Conservation (phyloP, 1,140 invertebrate genomes). For the Uloborus diversus region DNA sequence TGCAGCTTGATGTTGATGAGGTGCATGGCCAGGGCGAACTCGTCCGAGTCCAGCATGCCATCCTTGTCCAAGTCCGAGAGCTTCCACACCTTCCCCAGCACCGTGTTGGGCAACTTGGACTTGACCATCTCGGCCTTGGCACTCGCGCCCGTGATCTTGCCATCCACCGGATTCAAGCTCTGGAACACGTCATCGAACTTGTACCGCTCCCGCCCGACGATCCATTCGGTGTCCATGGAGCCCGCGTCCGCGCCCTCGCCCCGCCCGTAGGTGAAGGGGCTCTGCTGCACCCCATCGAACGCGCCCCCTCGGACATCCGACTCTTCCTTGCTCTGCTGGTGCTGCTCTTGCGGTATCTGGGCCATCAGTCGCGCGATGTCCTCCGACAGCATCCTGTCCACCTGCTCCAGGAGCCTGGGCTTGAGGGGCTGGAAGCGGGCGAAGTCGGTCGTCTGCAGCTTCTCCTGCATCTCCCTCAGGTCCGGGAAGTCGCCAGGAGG, state of each 20-base stretch:
- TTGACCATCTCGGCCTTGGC: constrained; percentile 88
- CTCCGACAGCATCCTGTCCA: constrained; percentile 95
- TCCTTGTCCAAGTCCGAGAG: constrained; percentile 96
- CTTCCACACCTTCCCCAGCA: constrained; percentile 98
- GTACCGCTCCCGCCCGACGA: constrained; percentile 88
- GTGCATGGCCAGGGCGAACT: constrained; percentile 99
- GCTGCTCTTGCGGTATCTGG: constrained; percentile 81
- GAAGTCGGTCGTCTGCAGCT: constrained; percentile 90
- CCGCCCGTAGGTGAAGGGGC: constrained; percentile 87
- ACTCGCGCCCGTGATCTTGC: constrained; percentile 93
- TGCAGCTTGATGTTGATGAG: constrained; percentile 94
- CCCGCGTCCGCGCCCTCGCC: constrained; percentile 98
- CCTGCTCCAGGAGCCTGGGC: constrained; percentile 88
- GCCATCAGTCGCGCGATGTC: constrained; percentile 96
- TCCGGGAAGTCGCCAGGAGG: constrained; percentile 72
- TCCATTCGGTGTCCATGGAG: constrained; percentile 95
- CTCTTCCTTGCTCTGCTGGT: constrained; percentile 33
- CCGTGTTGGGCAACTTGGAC: constrained; percentile 96
- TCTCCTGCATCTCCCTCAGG: constrained; percentile 70
- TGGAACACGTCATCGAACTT: constrained; percentile 91
- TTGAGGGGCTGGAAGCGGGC: constrained; percentile 94
- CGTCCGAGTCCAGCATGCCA: constrained; percentile 93
- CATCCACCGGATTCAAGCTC: constrained; percentile 85
- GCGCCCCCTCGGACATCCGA: constrained; percentile 59
- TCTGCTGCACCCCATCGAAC: constrained; percentile 58